A percentile compares a stretch with the other conserved stretches of the same genome.
phyloP scores from a whole-genome alignment of 2,888 invertebrate species.

The Protodeltote pygarga region DNA sequence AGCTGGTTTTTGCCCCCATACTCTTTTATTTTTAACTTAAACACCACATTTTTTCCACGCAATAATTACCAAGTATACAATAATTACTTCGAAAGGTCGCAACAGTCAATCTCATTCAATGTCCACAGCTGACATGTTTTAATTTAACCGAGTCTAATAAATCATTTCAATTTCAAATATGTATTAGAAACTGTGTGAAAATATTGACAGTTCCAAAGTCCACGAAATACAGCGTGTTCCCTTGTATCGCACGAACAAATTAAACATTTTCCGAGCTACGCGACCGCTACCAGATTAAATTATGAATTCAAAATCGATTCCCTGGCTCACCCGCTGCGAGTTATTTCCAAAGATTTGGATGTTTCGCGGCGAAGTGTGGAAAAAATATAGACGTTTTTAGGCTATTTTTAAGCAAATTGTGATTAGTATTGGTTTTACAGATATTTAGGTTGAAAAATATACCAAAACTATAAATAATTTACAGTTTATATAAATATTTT shows the following conservation, averaged over 20 bases:
- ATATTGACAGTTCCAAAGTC: slow-evolving; percentile 37
- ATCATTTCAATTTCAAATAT: slow-evolving; percentile 22
- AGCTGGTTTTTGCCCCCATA: too few species aligned
- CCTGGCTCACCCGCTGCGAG: slow-evolving; percentile 63
- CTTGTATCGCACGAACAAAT: slow-evolving; percentile 59
- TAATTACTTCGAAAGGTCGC: not conserved
- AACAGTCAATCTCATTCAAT: slow-evolving; percentile 9
- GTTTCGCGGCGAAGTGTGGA: slow-evolving; percentile 8
- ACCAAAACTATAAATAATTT: not conserved
- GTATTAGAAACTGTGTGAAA: slow-evolving; percentile 19
- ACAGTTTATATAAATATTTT: not conserved
- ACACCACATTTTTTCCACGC: too few species aligned
- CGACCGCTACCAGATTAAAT: slow-evolving; percentile 71
- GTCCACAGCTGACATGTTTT: not conserved
- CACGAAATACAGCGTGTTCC: slow-evolving; percentile 48
- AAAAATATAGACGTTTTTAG: slow-evolving; percentile 11
- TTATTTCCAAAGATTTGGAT: slow-evolving; percentile 58
- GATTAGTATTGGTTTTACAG: not conserved
- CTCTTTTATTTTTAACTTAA: too few species aligned
- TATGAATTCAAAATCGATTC: slow-evolving; percentile 77
- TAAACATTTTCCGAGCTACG: slow-evolving; percentile 63
- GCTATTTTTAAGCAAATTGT: not conserved
- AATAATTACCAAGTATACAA: too few species aligned
- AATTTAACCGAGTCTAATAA: slow-evolving; percentile 6
- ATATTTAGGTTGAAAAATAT: not conserved